Evolutionary conservation across 2,113 vertebrate genomes (phyloP).

Genomic region (Xyrauchen texanus): DNA sequence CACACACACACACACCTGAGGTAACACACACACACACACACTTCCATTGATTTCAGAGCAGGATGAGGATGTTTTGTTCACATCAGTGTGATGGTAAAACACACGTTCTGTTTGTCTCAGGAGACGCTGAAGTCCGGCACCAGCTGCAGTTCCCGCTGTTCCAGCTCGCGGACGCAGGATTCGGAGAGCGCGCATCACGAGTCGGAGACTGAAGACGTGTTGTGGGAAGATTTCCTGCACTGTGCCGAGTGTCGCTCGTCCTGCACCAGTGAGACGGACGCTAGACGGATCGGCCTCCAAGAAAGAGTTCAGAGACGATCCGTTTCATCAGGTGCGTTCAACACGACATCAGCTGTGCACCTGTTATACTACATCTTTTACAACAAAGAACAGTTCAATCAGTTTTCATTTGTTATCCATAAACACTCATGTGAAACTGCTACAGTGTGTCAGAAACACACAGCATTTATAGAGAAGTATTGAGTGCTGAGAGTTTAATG

Average conservation of each 20-base stretch:
- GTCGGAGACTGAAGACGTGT: slow-evolving; percentile 93
- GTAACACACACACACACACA: too few relatives aligned
- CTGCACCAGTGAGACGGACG: slow-evolving; percentile 92
- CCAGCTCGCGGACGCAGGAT: slow-evolving; percentile 90
- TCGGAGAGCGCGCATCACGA: slow-evolving; percentile 92
- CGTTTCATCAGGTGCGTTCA: slow-evolving; percentile 89
- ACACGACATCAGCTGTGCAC: too few relatives aligned
- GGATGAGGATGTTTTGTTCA: too few relatives aligned
- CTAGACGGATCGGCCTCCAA: slow-evolving; percentile 83
- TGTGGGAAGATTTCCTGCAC: slow-evolving; percentile 97
- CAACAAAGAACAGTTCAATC: too few relatives aligned
- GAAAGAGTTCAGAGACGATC: slow-evolving; percentile 95
- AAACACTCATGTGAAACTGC: too few relatives aligned
- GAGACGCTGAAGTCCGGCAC: slow-evolving; percentile 89
- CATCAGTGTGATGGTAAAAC: background rate
- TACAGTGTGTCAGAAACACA: too few relatives aligned
- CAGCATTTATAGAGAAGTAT: too few relatives aligned
- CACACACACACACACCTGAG: too few relatives aligned
- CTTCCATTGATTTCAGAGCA: too few relatives aligned
- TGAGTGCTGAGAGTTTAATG: too few relatives aligned
- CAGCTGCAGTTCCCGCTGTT: slow-evolving; percentile 94
- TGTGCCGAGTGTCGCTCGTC: slow-evolving; percentile 94
- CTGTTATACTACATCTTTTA: too few relatives aligned
- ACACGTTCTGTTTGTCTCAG: slow-evolving; percentile 66
- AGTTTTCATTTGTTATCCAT: too few relatives aligned